A percentile compares a stretch with the other conserved stretches of the same genome.
Evolutionary conservation across 1,140 invertebrate species (phyloP).

Genomic region (Halesus radiatus): DNA sequence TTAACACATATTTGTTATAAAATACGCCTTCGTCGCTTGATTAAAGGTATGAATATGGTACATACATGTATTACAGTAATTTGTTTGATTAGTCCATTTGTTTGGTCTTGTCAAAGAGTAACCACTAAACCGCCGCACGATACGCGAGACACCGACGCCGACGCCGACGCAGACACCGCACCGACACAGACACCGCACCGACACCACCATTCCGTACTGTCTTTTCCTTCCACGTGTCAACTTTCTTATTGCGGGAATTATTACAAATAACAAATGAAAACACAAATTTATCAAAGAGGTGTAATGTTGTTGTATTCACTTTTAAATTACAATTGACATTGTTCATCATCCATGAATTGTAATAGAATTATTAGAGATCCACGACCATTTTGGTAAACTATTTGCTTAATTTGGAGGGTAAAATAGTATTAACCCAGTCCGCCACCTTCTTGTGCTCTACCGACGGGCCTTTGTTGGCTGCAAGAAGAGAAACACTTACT

Average conservation of each 20-base stretch:
- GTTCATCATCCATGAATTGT: slow-evolving; percentile 21
- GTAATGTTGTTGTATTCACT: slow-evolving; percentile 33
- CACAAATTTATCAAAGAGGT: slow-evolving; percentile 32
- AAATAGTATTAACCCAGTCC: slow-evolving; percentile 20
- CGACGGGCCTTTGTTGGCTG: slow-evolving; percentile 35
- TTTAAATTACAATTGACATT: slow-evolving; percentile 31
- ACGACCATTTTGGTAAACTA: slow-evolving; percentile 25
- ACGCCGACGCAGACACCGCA: too few relatives aligned
- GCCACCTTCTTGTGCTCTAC: slow-evolving; percentile 37
- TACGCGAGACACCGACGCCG: not conserved
- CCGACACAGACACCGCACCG: not conserved
- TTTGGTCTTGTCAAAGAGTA: slow-evolving; percentile 16
- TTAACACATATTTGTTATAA: slow-evolving; percentile 22
- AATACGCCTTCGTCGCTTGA: slow-evolving; percentile 3
- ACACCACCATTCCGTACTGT: not conserved
- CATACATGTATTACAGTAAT: not conserved
- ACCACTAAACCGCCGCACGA: slow-evolving; percentile 1
- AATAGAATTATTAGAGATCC: slow-evolving; percentile 14
- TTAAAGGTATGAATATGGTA: not conserved
- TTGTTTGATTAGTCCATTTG: not conserved
- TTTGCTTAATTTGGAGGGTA: slow-evolving; percentile 3
- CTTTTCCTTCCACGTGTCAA: slow-evolving; percentile 12
- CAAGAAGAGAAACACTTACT: slow-evolving; percentile 36
- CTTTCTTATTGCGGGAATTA: slow-evolving; percentile 5
- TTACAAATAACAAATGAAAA: slow-evolving; percentile 19